These are phyloP conservation scores for Deroplatys truncata DNA, from an alignment of 2,888 invertebrate species.

Conservation along the genomic window DNA sequence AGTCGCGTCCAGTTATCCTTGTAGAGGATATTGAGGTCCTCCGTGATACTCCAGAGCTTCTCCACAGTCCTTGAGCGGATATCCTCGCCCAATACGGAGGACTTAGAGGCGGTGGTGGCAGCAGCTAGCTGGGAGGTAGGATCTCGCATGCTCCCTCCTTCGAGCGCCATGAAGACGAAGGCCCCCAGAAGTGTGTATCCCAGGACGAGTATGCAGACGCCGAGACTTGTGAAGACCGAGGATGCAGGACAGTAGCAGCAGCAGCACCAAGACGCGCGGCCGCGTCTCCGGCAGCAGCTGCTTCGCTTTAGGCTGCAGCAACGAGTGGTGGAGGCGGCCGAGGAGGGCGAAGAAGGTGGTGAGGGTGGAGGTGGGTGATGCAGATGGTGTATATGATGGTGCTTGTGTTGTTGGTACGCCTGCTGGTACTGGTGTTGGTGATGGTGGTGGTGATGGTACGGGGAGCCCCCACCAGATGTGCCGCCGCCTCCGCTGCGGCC, in stretches of 20 bases:
- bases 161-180: conserved; percentile 82
- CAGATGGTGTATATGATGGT: not conserved
- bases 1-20: conserved; percentile 87
- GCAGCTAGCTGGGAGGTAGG: conserved; percentile 43
- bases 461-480: not conserved
- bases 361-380: conserved; percentile 15
- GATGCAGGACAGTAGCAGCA: conserved; percentile 54
- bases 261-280: conserved; percentile 42
- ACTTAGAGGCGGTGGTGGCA: conserved; percentile 31
- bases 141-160: conserved; percentile 51
- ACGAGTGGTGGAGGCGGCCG: conserved; percentile 10
- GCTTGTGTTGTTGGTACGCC: not conserved
- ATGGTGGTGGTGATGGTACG: conserved; percentile 2
- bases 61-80: conserved; percentile 71
- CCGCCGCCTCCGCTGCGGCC: not conserved
- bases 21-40: conserved; percentile 82
- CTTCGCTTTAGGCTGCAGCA: conserved; percentile 13
- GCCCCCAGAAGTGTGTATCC: conserved; percentile 90
- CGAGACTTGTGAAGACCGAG: conserved; percentile 74
- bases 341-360: conserved; percentile 18
- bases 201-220: conserved; percentile 79
- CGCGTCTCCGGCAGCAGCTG: not conserved
- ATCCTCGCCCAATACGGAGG: conserved; percentile 47
- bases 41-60: conserved; percentile 79
- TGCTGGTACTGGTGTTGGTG: conserved; percentile 1